A percentile compares a stretch with the other conserved stretches of the same genome.
Evolutionary conservation across 2,113 vertebrate species (phyloP).

Genomic region (Sitta europaea): DNA sequence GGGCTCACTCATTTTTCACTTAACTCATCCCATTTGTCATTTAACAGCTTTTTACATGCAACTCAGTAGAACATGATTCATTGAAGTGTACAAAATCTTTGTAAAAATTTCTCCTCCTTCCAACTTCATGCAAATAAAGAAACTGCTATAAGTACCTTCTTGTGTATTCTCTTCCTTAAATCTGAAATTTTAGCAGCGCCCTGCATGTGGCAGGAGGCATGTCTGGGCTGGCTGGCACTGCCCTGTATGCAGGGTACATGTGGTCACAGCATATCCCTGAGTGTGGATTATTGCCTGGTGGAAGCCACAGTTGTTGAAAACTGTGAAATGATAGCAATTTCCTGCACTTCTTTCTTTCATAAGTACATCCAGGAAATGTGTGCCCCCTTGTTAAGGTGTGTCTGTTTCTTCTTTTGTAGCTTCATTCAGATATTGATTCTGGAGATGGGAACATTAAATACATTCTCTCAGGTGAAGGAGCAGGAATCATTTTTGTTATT

Average conservation of each 20-base stretch:
- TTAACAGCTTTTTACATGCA: neutral
- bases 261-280: neutral
- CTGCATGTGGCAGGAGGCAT: neutral
- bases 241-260: neutral
- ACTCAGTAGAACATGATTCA: neutral
- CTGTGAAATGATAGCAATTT: neutral
- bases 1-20: neutral
- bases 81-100: neutral
- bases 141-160: neutral
- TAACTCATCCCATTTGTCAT: neutral
- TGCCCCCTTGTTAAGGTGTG: neutral
- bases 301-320: neutral
- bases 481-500: conserved; percentile 97
- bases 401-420: conserved; percentile 74
- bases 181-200: neutral
- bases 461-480: conserved; percentile 97
- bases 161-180: neutral
- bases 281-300: neutral
- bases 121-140: neutral
- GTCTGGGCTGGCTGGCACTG: neutral
- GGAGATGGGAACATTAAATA: conserved; percentile 96
- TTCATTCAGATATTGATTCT: conserved; percentile 95
- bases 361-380: neutral
- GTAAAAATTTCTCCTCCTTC: neutral
- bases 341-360: neutral